Evolutionary conservation across 2,888 invertebrate species (phyloP).

Genomic region (Endomychus coccineus): DNA sequence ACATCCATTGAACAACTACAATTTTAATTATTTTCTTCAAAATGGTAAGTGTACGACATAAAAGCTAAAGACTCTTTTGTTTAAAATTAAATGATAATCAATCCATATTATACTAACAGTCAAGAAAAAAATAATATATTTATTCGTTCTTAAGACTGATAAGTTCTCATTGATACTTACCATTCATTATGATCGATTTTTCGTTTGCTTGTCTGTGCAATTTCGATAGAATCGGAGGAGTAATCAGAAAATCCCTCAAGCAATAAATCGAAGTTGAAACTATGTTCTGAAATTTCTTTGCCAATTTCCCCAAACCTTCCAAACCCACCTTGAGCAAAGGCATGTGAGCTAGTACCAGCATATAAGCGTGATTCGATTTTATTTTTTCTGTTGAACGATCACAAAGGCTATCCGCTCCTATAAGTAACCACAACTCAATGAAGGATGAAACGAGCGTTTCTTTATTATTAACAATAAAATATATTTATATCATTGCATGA

Average conservation of each 20-base stretch:
- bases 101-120: too few relatives aligned
- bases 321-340: conserved; percentile 91
- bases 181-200: conserved; percentile 33
- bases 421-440: conserved; percentile 20
- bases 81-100: too few relatives aligned
- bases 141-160: too few relatives aligned
- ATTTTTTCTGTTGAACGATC: conserved; percentile 89
- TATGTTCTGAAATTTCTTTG: conserved; percentile 93
- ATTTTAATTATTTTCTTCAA: too few relatives aligned
- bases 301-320: conserved; percentile 91
- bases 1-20: too few relatives aligned
- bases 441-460: conserved; percentile 7
- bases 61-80: too few relatives aligned
- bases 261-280: conserved; percentile 91
- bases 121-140: too few relatives aligned
- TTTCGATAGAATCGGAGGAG: conserved; percentile 88
- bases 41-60: too few relatives aligned
- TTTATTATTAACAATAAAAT: too few relatives aligned
- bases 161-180: too few relatives aligned
- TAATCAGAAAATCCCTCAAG: conserved; percentile 87
- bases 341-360: conserved; percentile 89
- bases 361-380: conserved; percentile 83
- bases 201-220: conserved; percentile 69
- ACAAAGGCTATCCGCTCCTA: conserved; percentile 94
- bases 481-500: too few relatives aligned